Base-by-base conservation (phyloP, 1,140 invertebrate genomes). In the Drosophila watanabei region DNA sequence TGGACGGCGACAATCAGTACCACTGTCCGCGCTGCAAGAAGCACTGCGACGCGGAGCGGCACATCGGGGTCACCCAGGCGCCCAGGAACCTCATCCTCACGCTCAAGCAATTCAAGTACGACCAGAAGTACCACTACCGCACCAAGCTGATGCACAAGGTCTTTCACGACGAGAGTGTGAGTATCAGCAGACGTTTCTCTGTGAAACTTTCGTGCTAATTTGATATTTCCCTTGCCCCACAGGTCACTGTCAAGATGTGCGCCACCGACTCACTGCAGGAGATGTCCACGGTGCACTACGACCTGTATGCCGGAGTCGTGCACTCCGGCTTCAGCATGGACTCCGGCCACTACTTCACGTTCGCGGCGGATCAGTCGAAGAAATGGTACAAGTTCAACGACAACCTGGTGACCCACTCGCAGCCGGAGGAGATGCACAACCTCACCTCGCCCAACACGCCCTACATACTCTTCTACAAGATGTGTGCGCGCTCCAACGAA, bases 381-480 rank as follows among this genome's bases (percentile, higher is more conserved):
- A 96, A 95, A 94, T 98, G 97, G 97, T 97, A 95, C 87, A 95
- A 96, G 75, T 98, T 97, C 82, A 97, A 98, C 83, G 97, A 98
- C 76, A 96, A 95, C 59, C 93, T 94, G 4, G 97, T 98, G 0
- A 95, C 95, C 0, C 93, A 93, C 24, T 94, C 95, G 0, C 94
- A 95, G 2, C 95, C 96, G 20, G 93, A 94, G 2, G 95, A 96
- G 13, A 95, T 97, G 57, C 84, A 95, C 68, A 94, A 93, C 63
- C 93, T 97, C 20, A 95, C 95, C 61, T 95, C 95, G 5, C 95
- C 96, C 3, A 96, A 97, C 85, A 98, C 97, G 0, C 96, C 97
- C 0, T 98, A 98, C 79, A 96, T 98, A 54, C 93, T 98, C 5
- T 97, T 98, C 80, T 98, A 98, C 86, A 89, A 94, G 51, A 92